Evolutionary conservation across 2,888 invertebrate genomes (phyloP).

Genomic region (Eucera pruinosa): DNA sequence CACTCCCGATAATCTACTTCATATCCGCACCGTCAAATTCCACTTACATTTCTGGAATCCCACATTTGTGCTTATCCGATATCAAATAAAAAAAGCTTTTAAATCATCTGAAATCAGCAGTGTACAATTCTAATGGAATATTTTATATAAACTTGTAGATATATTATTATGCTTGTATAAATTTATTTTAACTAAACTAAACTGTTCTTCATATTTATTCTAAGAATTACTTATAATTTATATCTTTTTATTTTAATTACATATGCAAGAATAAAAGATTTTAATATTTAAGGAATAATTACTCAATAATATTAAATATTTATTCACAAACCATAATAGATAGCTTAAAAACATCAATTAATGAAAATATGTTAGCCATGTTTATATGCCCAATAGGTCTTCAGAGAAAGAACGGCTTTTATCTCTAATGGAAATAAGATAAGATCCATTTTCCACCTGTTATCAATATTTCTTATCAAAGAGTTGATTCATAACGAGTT

Average conservation of each 20-base stretch:
- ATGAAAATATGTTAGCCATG: conserved; percentile 2
- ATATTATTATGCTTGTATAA: conserved; percentile 41
- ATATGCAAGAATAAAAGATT: conserved; percentile 6
- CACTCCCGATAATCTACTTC: conserved; percentile 29
- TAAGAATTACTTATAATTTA: conserved; percentile 12
- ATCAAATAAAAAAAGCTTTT: background rate
- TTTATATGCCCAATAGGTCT: background rate
- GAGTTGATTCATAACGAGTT: conserved; percentile 77
- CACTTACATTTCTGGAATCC: conserved; percentile 17
- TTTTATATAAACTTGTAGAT: conserved; percentile 45
- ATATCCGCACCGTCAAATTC: conserved; percentile 33
- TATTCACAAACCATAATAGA: background rate
- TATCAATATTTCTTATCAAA: conserved; percentile 76
- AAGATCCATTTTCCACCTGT: conserved; percentile 69
- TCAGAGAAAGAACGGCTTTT: conserved; percentile 40
- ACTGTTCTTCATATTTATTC: conserved; percentile 27
- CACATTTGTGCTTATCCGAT: conserved; percentile 15
- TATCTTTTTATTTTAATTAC: conserved; percentile 1
- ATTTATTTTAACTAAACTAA: conserved; percentile 34
- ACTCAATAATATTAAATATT: conserved; percentile 6
- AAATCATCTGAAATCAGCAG: conserved; percentile 9
- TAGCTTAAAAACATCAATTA: conserved; percentile 2
- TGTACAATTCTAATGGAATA: conserved; percentile 22
- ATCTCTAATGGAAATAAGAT: conserved; percentile 75
- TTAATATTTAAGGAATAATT: background rate